These are phyloP conservation scores for Trichogramma dendrolimi DNA, from an alignment of 2,888 invertebrate species.

Conservation along the genomic window DNA sequence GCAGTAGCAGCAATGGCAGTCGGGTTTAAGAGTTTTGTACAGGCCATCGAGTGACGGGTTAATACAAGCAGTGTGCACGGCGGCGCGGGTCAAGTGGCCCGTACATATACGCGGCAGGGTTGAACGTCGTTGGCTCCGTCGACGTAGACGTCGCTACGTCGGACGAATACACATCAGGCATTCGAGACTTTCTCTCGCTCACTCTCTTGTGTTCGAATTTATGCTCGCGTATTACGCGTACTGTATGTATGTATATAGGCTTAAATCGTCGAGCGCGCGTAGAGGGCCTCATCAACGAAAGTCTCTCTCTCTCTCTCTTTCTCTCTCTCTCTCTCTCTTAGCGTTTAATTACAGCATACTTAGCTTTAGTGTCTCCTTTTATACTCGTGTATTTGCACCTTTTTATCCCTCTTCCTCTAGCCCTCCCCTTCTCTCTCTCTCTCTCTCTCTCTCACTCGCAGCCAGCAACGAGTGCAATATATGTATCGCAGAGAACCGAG, in stretches of 20 bases:
- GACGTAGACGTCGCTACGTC: slow-evolving; percentile 16
- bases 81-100: slow-evolving; percentile 34
- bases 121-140: slow-evolving; percentile 18
- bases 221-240: too few species aligned
- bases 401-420: slow-evolving; percentile 20
- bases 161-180: slow-evolving; percentile 30
- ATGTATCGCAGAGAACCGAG: slow-evolving; percentile 2
- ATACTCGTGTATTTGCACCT: slow-evolving; percentile 25
- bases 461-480: slow-evolving; percentile 1
- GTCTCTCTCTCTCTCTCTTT: slow-evolving; percentile 36
- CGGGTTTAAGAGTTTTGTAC: slow-evolving; percentile 44
- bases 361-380: slow-evolving; percentile 1
- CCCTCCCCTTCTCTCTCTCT: slow-evolving; percentile 22
- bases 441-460: slow-evolving; percentile 10
- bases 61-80: slow-evolving; percentile 32
- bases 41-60: slow-evolving; percentile 32
- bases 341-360: slow-evolving; percentile 45
- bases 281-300: slow-evolving; percentile 42
- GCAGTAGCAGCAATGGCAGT: too few species aligned
- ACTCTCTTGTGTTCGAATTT: slow-evolving; percentile 27
- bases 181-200: slow-evolving; percentile 16
- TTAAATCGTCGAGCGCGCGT: slow-evolving; percentile 40
- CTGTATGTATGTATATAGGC: slow-evolving; percentile 31
- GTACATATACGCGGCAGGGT: slow-evolving; percentile 24
- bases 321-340: slow-evolving; percentile 38